Conservation (phyloP, 2,888 invertebrate species). For the Pediacus dermestoides region DNA sequence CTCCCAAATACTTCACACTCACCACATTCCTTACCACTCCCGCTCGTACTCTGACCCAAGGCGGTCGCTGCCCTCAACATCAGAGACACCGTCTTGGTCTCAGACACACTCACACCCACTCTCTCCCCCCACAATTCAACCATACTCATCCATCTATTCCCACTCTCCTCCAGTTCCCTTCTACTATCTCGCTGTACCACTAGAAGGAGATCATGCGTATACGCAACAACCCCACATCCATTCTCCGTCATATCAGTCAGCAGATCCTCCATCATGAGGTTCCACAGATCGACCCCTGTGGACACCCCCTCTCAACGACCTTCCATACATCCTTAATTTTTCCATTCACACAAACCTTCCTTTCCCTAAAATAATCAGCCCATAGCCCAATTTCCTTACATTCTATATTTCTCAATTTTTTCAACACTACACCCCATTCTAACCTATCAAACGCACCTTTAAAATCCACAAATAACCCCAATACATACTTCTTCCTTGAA, state of each 20-base stretch:
- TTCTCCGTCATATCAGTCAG: neutral
- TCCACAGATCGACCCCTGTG: constrained; percentile 4
- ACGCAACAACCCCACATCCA: neutral
- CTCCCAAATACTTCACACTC: constrained; percentile 1
- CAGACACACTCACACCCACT: neutral
- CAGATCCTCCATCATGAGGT: constrained; percentile 1
- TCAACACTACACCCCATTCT: constrained; percentile 8
- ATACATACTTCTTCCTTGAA: constrained; percentile 8
- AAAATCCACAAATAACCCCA: constrained; percentile 16
- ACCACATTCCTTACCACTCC: neutral
- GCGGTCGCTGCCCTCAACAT: neutral
- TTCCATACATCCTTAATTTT: neutral
- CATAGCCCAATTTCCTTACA: neutral
- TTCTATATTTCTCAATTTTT: neutral
- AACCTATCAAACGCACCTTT: constrained; percentile 16
- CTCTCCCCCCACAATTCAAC: neutral
- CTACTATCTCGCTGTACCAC: neutral
- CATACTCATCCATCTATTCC: neutral
- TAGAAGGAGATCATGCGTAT: neutral
- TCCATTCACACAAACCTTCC: neutral
- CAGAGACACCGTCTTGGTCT: neutral
- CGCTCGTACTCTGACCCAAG: neutral
- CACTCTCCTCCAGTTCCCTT: neutral
- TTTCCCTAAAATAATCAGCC: neutral
- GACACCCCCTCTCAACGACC: neutral